Base-by-base conservation (phyloP, 2,888 invertebrate species). In the Chromoteleia sp. region DNA sequence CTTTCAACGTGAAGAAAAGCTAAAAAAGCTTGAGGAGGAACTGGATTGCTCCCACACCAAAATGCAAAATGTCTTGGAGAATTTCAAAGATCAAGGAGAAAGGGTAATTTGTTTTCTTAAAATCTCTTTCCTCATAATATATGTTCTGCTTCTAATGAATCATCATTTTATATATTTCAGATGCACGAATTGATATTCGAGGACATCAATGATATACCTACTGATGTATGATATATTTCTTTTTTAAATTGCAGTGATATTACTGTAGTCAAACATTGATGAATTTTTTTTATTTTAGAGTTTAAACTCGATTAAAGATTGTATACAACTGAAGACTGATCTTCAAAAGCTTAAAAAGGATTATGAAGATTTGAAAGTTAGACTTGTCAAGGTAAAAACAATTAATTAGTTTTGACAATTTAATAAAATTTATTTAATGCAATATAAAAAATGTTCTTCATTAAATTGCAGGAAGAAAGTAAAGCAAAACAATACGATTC, bases 51-150 rank as follows among this genome's bases (percentile, higher is more conserved):
- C 88, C 21, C 88, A 91, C 36, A 87, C 86, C 12, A 89, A 87
- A 82, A 90, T 91, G 89, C 89, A 90, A 83, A 87, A 89, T 48
- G 79, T 87, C 29, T 84, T 90, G 17, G 89, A 90, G 82, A 84
- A 70, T 45, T 88, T 90, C 61, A 61, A 82, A 75, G 58, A 87
- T 79, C 70, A 85, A 86, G 81, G 84, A 86, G 79, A 89, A 86
- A 82, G 74, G 63, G 83, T 79, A 59, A 71, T n/a, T n/a, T n/a
- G n/a, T n/a, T n/a, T n/a, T n/a, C n/a, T n/a, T n/a, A n/a, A n/a
- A n/a, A n/a, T n/a, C n/a, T n/a, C n/a, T n/a, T n/a, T n/a, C n/a
- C n/a, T n/a, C n/a, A n/a, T n/a, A n/a, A n/a, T n/a, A n/a, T n/a
- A n/a, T n/a, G n/a, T n/a, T n/a, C n/a, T n/a, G n/a, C n/a, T n/a